Evolutionary conservation across 2,888 invertebrate genomes (phyloP), one percentile per base, ranked within the genome.

Genomic region (Watsonalla cultraria): DNA sequence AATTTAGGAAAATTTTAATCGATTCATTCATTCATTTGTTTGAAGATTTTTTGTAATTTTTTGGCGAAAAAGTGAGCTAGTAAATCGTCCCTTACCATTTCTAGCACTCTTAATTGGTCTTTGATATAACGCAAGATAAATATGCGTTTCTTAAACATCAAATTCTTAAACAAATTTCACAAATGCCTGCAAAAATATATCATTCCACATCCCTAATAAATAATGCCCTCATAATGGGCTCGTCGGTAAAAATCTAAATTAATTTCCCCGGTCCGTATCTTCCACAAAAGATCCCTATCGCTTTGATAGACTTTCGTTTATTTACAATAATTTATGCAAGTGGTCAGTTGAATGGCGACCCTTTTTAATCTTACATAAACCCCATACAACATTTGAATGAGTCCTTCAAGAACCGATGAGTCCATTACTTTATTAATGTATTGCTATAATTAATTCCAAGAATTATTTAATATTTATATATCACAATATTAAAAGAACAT

Each of bases 291-390:
- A 76, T 63, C 57, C 65, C 69, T 76, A 72, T 82, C 78, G 80
- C 84, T 86, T 87, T 85, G 84, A 86, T 80, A 81, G 79, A 78
- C 72, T 77, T 70, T 66, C 62, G 61, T 58, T 57, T 71, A 73
- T 69, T 66, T 69, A 75, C 74, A 82, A 89, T 87, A 88, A 89
- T 88, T 88, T 87, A 88, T 89, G 89, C 88, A 87, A 89, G 86
- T 85, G 89, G 89, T 88, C 89, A 89, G 78, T 78, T 76, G 72
- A 76, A 78, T 76, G 59, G 74, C 74, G 71, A 45, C 65, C 75
- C 74, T 77, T 83, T 84, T 83, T 82, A 84, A 83, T 84, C 82
- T 80, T 73, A 75, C 76, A 84, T 82, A 80, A 74, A 84, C 72
- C 78, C 74, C 65, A 59, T 61, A 58, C 37, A 49, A 37, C 8